Evolutionary conservation across 2,888 invertebrate species (phyloP), one percentile per base, ranked within the genome.

Genomic region (Yponomeuta evonymella): DNA sequence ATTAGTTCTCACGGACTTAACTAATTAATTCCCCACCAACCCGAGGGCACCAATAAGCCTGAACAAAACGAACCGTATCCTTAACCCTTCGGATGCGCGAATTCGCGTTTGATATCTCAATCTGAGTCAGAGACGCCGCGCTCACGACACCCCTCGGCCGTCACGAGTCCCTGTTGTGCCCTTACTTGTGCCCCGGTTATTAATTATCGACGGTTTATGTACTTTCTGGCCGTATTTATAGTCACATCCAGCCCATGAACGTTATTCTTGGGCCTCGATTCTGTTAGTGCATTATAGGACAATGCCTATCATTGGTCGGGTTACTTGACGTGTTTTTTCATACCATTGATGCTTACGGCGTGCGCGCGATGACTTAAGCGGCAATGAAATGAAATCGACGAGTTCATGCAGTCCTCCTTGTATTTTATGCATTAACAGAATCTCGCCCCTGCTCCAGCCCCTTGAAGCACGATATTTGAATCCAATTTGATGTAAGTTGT

Each of bases 121-220:
- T 92, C 90, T 86, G 80, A 74, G 90, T 89, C 90, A 90, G 89
- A 90, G 87, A 84, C 73, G 85, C 91, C 91, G 91, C 88, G 83
- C 83, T 92, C 91, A 92, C 91, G 91, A 91, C 86, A 84, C 89
- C 91, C 91, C 85, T 88, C 89, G 91, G 91, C 89, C 89, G 86
- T 91, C 91, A 91, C 91, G 91, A 89, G 67, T 11, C n/a, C 68
- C 51, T 62, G 63, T 15, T 29, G 72, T 43, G 43, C 43, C 70
- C 65, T 70, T 70, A 70, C 72, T 72, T 72, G 70, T 72, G 36
- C 69, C 71, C 69, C 70, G 69, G 11, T 23, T 71, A 72, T 71
- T 72, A 70, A 71, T 72, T 72, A 72, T 68, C 70, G 43, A 51
- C 33, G 64, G 68, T 48, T 71, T 58, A 65, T 69, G 69, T 65